Conservation (phyloP, 2,888 invertebrate species). For the Ernsta delagoae region DNA sequence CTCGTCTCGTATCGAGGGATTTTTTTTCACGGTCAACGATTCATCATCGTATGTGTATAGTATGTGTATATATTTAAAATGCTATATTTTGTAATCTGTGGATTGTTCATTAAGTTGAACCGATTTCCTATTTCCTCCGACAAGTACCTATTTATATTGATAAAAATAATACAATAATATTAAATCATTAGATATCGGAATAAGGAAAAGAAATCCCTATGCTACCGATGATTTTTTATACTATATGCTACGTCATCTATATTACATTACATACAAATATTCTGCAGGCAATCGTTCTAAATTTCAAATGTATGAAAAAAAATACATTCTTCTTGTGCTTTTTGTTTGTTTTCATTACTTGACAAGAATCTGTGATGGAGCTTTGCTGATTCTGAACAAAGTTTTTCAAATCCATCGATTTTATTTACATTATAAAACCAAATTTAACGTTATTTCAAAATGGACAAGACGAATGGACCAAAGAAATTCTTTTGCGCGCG, state of each 20-base stretch:
- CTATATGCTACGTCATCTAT: no score
- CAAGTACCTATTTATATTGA: no score
- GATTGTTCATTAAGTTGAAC: no score
- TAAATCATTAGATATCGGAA: no score
- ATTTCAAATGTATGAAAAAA: conserved; percentile 3
- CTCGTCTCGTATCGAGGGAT: neutral
- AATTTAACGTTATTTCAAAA: conserved; percentile 46
- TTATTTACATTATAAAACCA: conserved; percentile 14
- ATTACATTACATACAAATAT: no score
- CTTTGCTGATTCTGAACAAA: conserved; percentile 56
- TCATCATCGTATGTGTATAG: conserved; percentile 36
- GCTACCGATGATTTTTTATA: no score
- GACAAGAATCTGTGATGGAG: conserved; percentile 58
- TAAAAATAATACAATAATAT: no score
- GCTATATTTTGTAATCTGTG: no score
- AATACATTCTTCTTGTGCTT: conserved; percentile 24
- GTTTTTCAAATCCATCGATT: neutral
- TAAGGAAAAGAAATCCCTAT: no score
- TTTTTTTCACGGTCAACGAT: conserved; percentile 42
- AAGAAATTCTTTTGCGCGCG: conserved; percentile 76
- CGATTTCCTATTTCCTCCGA: no score
- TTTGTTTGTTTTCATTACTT: conserved; percentile 50
- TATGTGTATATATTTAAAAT: no score
- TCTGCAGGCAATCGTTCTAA: neutral
- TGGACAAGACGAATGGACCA: conserved; percentile 64